These are phyloP conservation scores for Meloidogyne chitwoodi DNA, from an alignment of 1,140 invertebrate genomes.

Conservation along the genomic window DNA sequence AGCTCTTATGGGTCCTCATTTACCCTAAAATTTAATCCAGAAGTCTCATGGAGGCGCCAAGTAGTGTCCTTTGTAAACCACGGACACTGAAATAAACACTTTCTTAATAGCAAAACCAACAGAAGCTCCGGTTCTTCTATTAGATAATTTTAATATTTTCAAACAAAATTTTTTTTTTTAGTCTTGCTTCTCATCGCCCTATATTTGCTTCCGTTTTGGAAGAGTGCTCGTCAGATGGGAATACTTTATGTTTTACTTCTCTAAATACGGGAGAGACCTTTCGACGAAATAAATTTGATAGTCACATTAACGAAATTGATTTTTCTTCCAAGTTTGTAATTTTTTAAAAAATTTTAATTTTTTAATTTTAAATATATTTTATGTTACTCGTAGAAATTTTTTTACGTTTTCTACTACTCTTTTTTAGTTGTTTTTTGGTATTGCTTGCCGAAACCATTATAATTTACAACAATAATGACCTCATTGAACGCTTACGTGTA, in stretches of 20 bases:
- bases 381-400: not conserved
- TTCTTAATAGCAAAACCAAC: no score
- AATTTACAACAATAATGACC: slow-evolving; percentile 79
- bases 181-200: slow-evolving; percentile 35
- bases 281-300: slow-evolving; percentile 80
- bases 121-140: no score
- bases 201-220: slow-evolving; percentile 43
- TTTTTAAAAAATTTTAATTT: no score
- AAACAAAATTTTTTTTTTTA: slow-evolving; percentile 5
- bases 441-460: slow-evolving; percentile 83
- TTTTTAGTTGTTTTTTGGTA: slow-evolving; percentile 69
- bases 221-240: slow-evolving; percentile 39
- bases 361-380: no score
- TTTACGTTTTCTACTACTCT: not conserved
- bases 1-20: no score
- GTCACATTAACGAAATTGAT: slow-evolving; percentile 77
- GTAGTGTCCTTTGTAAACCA: no score
- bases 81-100: no score
- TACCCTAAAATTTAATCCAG: no score
- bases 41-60: no score
- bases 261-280: slow-evolving; percentile 81
- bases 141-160: not conserved
- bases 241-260: slow-evolving; percentile 77
- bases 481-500: slow-evolving; percentile 79
- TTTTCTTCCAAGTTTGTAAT: slow-evolving; percentile 67